These are phyloP conservation scores for Apodemia zela DNA, from an alignment of 2,888 invertebrate species.

Conservation along the genomic window DNA sequence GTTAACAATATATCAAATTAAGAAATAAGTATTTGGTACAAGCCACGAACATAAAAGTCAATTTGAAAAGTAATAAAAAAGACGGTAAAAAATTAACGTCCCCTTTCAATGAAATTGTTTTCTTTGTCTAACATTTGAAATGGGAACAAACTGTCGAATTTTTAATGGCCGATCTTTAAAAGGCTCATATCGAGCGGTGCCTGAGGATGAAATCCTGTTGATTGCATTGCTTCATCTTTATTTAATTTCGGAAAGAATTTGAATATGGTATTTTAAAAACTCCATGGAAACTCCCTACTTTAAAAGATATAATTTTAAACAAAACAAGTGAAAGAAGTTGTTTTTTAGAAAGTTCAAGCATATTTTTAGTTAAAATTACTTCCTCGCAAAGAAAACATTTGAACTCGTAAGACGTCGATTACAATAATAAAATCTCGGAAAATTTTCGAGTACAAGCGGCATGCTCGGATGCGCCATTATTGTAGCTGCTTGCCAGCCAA, in stretches of 20 bases:
- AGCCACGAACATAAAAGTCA: neutral
- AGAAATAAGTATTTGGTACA: neutral
- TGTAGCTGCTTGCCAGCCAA: too few species aligned
- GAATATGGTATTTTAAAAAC: neutral
- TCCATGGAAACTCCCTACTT: too few species aligned
- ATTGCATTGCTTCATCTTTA: neutral
- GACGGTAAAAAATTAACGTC: neutral
- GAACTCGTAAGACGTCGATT: too few species aligned
- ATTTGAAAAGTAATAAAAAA: neutral
- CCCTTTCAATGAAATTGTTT: neutral
- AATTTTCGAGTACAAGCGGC: too few species aligned
- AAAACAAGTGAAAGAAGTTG: too few species aligned
- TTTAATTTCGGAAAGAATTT: neutral
- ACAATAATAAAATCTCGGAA: too few species aligned
- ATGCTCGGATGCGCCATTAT: too few species aligned
- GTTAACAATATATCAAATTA: neutral
- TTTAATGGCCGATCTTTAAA: conserved; percentile 3
- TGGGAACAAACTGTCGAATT: neutral
- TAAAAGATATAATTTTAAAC: too few species aligned
- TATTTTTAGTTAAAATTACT: too few species aligned
- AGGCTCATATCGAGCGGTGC: neutral
- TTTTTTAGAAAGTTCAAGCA: too few species aligned
- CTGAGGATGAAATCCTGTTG: neutral
- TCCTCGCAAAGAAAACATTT: too few species aligned
- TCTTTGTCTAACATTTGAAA: neutral